A percentile compares a stretch with the other conserved stretches of the same genome.
phyloP scores from a whole-genome alignment of 2,888 invertebrate species.

The Apotomis turbidana region DNA sequence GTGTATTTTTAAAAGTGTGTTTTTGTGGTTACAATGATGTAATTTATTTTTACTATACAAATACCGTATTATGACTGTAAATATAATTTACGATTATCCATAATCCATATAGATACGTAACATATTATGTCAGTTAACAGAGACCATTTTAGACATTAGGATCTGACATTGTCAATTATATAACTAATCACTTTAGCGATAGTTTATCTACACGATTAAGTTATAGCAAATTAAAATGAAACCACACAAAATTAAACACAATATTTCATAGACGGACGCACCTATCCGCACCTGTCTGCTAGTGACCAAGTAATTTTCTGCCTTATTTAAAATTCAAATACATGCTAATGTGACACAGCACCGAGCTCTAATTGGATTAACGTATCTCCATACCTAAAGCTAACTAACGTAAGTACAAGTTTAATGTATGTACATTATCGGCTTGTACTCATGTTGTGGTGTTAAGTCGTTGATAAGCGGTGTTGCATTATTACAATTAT shows the following conservation, averaged over 20 bases:
- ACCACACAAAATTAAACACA: conserved; percentile 11
- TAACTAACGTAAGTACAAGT: conserved; percentile 17
- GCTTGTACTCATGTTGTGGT: conserved; percentile 31
- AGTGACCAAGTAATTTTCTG: conserved; percentile 41
- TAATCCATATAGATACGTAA: no score
- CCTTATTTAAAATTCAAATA: conserved; percentile 41
- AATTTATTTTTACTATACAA: no score
- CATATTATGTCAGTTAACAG: no score
- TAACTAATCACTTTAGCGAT: no score
- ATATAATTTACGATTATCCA: no score
- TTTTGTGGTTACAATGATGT: no score
- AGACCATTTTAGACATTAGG: no score
- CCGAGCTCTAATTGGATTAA: conserved; percentile 41
- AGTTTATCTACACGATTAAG: background rate
- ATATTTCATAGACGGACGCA: conserved; percentile 19
- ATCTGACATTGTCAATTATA: no score
- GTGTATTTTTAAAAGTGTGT: no score
- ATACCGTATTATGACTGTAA: no score
- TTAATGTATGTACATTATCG: conserved; percentile 38
- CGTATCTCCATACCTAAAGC: conserved; percentile 28
- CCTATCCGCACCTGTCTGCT: conserved; percentile 39
- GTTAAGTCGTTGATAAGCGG: conserved; percentile 29
- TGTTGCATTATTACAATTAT: conserved; percentile 29
- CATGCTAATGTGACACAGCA: conserved; percentile 40
- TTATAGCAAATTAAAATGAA: background rate